Evolutionary conservation across 2,797 vertebrate genomes (phyloP).

Genomic region (Gymnothorax reevesii): DNA sequence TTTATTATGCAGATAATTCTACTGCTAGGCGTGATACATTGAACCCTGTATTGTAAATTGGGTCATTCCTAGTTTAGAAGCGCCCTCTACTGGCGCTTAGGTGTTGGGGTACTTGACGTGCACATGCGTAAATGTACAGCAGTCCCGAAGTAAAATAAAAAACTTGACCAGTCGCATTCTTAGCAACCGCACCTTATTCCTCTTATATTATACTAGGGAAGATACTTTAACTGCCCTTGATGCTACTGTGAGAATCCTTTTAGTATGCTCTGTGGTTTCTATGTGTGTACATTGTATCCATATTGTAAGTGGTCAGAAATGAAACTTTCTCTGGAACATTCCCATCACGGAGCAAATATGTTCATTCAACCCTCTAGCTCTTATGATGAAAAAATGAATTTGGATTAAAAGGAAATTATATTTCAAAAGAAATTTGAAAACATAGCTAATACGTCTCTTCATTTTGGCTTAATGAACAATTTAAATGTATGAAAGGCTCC

Average conservation of each 20-base stretch:
- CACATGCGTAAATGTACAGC: no score
- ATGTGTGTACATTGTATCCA: neutral
- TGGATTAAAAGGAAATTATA: neutral
- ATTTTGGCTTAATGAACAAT: neutral
- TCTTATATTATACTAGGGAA: no score
- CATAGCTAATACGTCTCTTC: neutral
- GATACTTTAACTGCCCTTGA: neutral
- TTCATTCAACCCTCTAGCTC: neutral
- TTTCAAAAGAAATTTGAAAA: neutral
- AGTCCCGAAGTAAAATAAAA: no score
- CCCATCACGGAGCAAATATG: neutral
- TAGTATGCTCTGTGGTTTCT: neutral
- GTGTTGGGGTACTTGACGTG: no score
- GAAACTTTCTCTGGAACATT: neutral
- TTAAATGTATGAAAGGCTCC: neutral
- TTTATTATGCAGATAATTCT: no score
- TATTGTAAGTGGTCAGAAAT: neutral
- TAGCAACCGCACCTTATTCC: no score
- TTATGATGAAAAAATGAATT: neutral
- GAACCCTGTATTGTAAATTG: no score
- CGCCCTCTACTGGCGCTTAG: no score
- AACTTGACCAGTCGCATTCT: no score
- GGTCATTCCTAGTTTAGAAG: no score
- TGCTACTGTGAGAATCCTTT: neutral
- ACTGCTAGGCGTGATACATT: no score